Evolutionary conservation across 1,140 invertebrate genomes (phyloP).

Genomic region (Drosophila ironensis): DNA sequence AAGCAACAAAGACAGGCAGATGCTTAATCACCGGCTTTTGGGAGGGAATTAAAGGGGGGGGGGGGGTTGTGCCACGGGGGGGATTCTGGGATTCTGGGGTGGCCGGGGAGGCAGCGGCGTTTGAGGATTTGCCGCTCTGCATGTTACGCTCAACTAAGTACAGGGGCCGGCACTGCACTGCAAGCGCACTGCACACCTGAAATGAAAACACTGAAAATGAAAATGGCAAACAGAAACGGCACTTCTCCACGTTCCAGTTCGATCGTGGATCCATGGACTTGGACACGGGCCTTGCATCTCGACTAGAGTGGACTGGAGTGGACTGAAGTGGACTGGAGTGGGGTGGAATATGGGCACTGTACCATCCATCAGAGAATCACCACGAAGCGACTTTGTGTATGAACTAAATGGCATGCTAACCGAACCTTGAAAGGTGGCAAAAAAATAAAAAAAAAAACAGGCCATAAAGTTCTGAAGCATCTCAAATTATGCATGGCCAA

Average conservation of each 20-base stretch:
- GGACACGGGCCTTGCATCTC: background rate
- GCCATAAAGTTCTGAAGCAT: background rate
- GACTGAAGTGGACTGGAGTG: no score
- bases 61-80: background rate
- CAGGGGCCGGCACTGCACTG: conserved; percentile 14
- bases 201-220: no score
- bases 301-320: conserved; percentile 1
- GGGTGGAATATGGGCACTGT: background rate
- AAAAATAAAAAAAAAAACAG: background rate
- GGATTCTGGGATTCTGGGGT: background rate
- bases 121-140: conserved; percentile 25
- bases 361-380: background rate
- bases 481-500: background rate
- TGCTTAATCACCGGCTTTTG: conserved; percentile 29
- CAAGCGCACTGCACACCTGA: conserved; percentile 21
- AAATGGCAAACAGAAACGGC: conserved; percentile 28
- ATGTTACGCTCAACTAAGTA: conserved; percentile 51
- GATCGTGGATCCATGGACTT: conserved; percentile 24
- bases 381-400: background rate
- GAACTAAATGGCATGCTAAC: background rate
- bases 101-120: conserved; percentile 5
- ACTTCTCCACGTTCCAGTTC: conserved; percentile 29
- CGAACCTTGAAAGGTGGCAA: background rate
- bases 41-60: background rate
- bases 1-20: conserved; percentile 6